Evolutionary conservation across 1,140 invertebrate species (phyloP).

Genomic region (Diuraphis noxia): DNA sequence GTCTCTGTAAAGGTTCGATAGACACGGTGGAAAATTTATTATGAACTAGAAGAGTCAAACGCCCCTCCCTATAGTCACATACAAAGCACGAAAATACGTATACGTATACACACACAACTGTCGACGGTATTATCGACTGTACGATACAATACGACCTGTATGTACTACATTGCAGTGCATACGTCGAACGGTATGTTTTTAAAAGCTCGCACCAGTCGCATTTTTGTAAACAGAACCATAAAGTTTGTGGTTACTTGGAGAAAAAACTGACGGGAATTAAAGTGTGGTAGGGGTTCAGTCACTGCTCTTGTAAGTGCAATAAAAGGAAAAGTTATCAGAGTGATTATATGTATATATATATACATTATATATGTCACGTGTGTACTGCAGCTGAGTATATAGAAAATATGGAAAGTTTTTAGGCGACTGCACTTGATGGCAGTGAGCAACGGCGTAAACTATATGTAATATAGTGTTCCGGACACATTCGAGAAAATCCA

Average conservation of each 20-base stretch:
- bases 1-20: background rate
- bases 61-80: background rate
- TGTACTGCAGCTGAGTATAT: background rate
- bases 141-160: background rate
- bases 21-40: background rate
- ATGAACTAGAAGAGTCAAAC: background rate
- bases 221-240: background rate
- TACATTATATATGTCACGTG: background rate
- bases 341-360: background rate
- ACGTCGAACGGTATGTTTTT: background rate
- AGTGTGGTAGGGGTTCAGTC: background rate
- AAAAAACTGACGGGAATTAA: background rate
- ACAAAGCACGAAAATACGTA: background rate
- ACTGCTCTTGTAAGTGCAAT: background rate
- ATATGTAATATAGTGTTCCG: background rate
- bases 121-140: background rate
- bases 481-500: slow-evolving; percentile 8
- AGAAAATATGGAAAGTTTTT: slow-evolving; percentile 35
- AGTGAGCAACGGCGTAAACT: background rate
- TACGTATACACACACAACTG: background rate
- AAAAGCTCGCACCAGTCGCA: background rate
- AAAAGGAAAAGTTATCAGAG: background rate
- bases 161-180: background rate
- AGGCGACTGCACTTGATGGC: background rate
- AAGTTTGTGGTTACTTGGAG: background rate